These are phyloP conservation scores for Galeopterus variegatus DNA, from an alignment of 2,113 vertebrate genomes.

Conservation along the genomic window DNA sequence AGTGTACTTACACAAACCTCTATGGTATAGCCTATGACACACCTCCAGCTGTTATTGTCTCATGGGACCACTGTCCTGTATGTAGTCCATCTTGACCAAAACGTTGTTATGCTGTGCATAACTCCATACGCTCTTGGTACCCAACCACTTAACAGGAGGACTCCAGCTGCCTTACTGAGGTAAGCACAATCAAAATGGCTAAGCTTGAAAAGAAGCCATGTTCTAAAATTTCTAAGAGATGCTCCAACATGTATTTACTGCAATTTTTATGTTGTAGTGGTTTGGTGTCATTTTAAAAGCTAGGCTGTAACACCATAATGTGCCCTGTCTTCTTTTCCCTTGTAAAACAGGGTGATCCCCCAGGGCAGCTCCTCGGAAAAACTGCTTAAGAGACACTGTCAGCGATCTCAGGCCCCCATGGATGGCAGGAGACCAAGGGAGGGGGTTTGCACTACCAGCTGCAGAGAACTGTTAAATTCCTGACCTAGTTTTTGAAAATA, in stretches of 20 bases:
- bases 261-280: background rate
- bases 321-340: background rate
- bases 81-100: no score
- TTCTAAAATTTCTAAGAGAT: background rate
- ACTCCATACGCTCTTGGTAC: background rate
- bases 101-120: no score
- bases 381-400: background rate
- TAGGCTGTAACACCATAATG: background rate
- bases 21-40: no score
- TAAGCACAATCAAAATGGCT: background rate
- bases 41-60: no score
- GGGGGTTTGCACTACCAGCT: background rate
- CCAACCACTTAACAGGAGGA: background rate
- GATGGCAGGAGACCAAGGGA: fast-evolving
- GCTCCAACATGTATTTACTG: background rate
- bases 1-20: no score
- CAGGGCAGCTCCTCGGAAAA: background rate
- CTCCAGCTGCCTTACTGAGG: background rate
- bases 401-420: background rate
- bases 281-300: background rate
- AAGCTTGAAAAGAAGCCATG: background rate
- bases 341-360: background rate
- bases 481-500: slow-evolving; percentile 72
- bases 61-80: no score
- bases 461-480: slow-evolving; percentile 25